phyloP scores from a whole-genome alignment of 2,113 vertebrate genomes.

The Furnarius figulus region DNA sequence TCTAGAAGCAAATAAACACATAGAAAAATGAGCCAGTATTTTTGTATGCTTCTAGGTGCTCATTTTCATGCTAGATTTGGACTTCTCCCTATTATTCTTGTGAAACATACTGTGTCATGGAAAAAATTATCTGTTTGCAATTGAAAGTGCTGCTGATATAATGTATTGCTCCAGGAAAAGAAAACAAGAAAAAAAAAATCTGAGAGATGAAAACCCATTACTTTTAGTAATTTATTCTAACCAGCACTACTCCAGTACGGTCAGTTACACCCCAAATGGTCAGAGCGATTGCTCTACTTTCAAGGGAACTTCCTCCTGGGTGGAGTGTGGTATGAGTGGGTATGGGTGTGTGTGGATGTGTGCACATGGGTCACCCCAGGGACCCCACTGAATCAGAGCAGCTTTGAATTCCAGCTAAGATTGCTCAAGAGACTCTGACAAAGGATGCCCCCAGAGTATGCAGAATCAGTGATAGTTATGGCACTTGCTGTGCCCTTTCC shows the following conservation, averaged over 20 bases:
- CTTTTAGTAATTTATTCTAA: background rate
- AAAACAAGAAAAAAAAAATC: background rate
- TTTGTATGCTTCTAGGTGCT: background rate
- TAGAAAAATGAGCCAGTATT: background rate
- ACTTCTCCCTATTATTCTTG: background rate
- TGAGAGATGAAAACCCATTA: background rate
- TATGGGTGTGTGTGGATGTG: too few relatives aligned
- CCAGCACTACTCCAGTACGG: background rate
- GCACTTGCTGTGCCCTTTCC: background rate
- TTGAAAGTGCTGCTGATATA: background rate
- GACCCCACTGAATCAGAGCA: background rate
- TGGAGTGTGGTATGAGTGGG: background rate
- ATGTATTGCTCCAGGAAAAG: background rate
- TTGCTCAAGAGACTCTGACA: background rate
- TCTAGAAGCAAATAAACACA: slow-evolving; percentile 2
- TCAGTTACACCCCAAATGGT: background rate
- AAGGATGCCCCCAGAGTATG: background rate
- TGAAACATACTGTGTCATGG: background rate
- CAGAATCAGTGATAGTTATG: background rate
- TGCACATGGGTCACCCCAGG: background rate
- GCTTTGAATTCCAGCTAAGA: background rate
- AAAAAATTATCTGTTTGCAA: background rate
- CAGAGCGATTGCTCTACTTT: background rate
- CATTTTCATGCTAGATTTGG: slow-evolving; percentile 3
- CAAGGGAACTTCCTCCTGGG: background rate